Conservation (phyloP, 2,888 invertebrate species). For the Baccha elongata region DNA sequence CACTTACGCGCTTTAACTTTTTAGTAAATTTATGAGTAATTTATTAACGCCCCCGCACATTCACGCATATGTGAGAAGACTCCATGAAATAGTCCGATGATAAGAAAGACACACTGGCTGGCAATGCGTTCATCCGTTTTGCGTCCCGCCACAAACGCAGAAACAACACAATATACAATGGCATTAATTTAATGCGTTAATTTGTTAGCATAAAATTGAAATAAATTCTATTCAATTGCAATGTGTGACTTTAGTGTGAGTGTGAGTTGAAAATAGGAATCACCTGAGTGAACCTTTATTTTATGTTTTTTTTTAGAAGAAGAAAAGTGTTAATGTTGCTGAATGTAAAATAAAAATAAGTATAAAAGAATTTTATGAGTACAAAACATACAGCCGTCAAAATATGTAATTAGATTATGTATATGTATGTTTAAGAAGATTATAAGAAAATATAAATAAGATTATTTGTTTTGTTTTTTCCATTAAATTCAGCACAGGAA, state of each 20-base stretch:
- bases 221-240: slow-evolving; percentile 77
- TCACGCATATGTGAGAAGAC: slow-evolving; percentile 66
- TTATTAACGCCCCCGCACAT: slow-evolving; percentile 74
- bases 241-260: slow-evolving; percentile 1
- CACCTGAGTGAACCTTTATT: slow-evolving; percentile 37
- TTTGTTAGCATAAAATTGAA: slow-evolving; percentile 79
- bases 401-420: too few species aligned
- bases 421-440: too few species aligned
- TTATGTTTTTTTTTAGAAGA: neutral
- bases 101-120: slow-evolving; percentile 58
- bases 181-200: slow-evolving; percentile 73
- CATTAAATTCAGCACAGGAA: too few species aligned
- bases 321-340: neutral
- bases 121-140: slow-evolving; percentile 20
- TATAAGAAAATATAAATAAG: too few species aligned
- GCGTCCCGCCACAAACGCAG: slow-evolving; percentile 34
- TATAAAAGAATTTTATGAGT: too few species aligned
- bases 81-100: slow-evolving; percentile 27
- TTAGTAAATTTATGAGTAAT: slow-evolving; percentile 72
- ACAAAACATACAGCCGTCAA: too few species aligned
- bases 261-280: slow-evolving; percentile 22
- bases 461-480: too few species aligned
- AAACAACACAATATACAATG: slow-evolving; percentile 36
- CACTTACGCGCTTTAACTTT: slow-evolving; percentile 65
- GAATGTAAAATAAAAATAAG: neutral